A percentile compares a stretch with the other conserved stretches of the same genome.
These are phyloP conservation scores for Stegodyphus mimosarum DNA, from an alignment of 1,140 invertebrate genomes.

Conservation along the genomic window DNA sequence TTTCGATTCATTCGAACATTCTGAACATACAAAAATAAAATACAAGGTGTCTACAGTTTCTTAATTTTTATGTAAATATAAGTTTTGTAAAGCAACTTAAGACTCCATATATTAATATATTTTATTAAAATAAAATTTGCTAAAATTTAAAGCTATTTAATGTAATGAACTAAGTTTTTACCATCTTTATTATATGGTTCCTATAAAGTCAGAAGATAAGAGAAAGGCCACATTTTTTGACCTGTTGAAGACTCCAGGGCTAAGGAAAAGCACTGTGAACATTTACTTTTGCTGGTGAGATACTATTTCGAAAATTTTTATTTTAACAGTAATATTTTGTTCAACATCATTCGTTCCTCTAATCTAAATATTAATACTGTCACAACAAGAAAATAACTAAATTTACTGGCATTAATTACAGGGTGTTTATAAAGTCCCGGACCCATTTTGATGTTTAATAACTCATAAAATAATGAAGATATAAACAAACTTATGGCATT, in stretches of 20 bases:
- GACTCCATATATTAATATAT: neutral
- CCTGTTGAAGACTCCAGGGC: conserved; percentile 51
- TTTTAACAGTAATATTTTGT: too few relatives aligned
- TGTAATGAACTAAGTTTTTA: neutral
- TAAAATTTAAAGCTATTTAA: neutral
- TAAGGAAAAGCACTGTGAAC: conserved; percentile 60
- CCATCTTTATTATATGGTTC: neutral
- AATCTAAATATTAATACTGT: too few relatives aligned
- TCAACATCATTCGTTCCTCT: too few relatives aligned
- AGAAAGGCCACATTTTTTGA: conserved; percentile 57
- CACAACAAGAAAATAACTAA: too few relatives aligned
- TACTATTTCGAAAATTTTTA: too few relatives aligned
- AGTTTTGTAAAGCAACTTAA: neutral
- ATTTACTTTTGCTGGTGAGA: conserved; percentile 66
- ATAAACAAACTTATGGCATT: too few relatives aligned
- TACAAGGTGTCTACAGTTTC: neutral
- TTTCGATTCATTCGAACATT: neutral
- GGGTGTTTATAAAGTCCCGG: too few relatives aligned
- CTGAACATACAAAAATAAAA: neutral
- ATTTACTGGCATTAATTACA: too few relatives aligned
- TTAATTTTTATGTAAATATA: neutral
- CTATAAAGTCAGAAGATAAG: conserved; percentile 24
- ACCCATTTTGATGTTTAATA: too few relatives aligned
- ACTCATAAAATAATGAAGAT: too few relatives aligned
- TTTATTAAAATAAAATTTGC: too few relatives aligned